Evolutionary conservation across 1,140 invertebrate genomes (phyloP), one percentile per base, ranked within the genome.

Genomic region (Drosophila paulistorum): DNA sequence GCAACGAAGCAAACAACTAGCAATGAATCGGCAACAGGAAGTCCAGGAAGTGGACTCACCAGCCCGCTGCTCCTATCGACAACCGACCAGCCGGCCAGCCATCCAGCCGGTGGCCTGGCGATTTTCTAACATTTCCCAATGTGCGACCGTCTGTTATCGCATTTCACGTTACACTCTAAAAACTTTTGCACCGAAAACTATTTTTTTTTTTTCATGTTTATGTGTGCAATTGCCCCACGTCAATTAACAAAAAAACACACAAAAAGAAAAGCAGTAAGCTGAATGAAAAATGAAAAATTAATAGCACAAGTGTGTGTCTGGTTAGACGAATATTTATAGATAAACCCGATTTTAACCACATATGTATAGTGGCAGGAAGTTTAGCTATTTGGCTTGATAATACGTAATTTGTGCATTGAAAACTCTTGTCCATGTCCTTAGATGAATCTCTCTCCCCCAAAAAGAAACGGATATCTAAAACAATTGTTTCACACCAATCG

Each of bases 161-260:
- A 89, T 77, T 86, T 87, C 55, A 64, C 84, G 83, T 89, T 87
- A 89, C 79, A 87, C 80, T 89, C 79, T 89, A 66, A 87, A 87
- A 80, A 87, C 68, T 89, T 80, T 87, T 83, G 30, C 70, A 76
- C 65, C 65, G 35, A 78, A 72, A 42, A 71, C 35, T 30, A 30
- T 30, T 30, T 30, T 7, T 30, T 71, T 67, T 59, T 71, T 67
- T 39, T 65, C 35, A 68, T 74, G 20, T 77, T 71, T 71, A 71
- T 74, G 73, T 74, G 42, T 48, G 45, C 78, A 68, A 77, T 89
- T 86, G 72, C 83, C 42, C 62, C 83, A 89, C 68, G 77, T 83
- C 83, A 87, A 87, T 87, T 89, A 87, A 80, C 39, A 73, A 72
- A 72, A 59, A 42, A 54, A 54, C 41, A 65, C 61, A 33, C 14